A percentile compares a stretch with the other conserved stretches of the same genome.
Evolutionary conservation across 2,113 vertebrate species (phyloP).

Genomic region (Odobenus rosmarus): DNA sequence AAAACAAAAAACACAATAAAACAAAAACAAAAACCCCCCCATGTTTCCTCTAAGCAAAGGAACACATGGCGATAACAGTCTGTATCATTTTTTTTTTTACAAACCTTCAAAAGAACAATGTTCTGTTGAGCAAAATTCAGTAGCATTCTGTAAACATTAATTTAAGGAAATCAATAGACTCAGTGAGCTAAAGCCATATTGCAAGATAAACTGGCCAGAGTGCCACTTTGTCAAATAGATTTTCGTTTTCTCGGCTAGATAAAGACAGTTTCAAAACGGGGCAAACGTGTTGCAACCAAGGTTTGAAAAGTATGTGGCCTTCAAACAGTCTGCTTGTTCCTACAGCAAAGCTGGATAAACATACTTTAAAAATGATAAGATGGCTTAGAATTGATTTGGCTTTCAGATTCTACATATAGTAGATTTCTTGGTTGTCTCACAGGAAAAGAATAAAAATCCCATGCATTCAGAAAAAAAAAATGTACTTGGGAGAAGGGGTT

Average conservation of each 20-base stretch:
- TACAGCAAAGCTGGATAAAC: slow-evolving; percentile 91
- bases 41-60: slow-evolving; percentile 86
- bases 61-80: slow-evolving; percentile 86
- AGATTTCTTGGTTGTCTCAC: slow-evolving; percentile 79
- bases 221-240: slow-evolving; percentile 93
- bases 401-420: slow-evolving; percentile 83
- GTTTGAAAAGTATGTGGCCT: slow-evolving; percentile 93
- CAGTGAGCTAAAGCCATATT: slow-evolving; percentile 91
- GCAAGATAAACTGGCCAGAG: slow-evolving; percentile 93
- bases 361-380: slow-evolving; percentile 91
- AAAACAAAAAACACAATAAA: slow-evolving; percentile 50
- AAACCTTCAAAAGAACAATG: slow-evolving; percentile 92
- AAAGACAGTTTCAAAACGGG: slow-evolving; percentile 93
- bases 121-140: slow-evolving; percentile 90
- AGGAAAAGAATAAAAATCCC: slow-evolving; percentile 49
- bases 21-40: background rate
- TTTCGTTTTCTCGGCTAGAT: slow-evolving; percentile 92
- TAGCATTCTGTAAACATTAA: slow-evolving; percentile 92
- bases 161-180: slow-evolving; percentile 93
- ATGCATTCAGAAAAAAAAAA: slow-evolving; percentile 16
- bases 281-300: slow-evolving; percentile 92
- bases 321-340: slow-evolving; percentile 87
- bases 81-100: slow-evolving; percentile 82
- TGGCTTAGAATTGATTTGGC: slow-evolving; percentile 82
- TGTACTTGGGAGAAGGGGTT: slow-evolving; percentile 67